Evolutionary conservation across 2,113 vertebrate genomes (phyloP).

Genomic region (Chloropsis hardwickii): DNA sequence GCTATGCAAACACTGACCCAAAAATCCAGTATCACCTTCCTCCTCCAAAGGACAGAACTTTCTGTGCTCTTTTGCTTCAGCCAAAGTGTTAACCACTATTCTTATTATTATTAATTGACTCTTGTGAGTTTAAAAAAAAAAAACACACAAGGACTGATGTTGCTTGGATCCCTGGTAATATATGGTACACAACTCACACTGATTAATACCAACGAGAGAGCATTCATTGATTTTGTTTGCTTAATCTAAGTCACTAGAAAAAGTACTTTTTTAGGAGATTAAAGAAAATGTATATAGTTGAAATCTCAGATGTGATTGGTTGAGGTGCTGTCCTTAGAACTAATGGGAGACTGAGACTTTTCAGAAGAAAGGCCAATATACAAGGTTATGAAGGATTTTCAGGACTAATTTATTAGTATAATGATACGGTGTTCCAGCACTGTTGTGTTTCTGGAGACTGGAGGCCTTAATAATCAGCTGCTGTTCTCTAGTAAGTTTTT

Average conservation of each 20-base stretch:
- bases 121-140: background rate
- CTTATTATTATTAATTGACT: background rate
- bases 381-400: background rate
- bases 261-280: background rate
- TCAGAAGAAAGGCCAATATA: background rate
- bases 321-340: background rate
- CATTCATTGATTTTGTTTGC: background rate
- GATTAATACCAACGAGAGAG: background rate
- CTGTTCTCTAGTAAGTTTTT: background rate
- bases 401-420: background rate
- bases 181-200: background rate
- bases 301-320: background rate
- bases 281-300: background rate
- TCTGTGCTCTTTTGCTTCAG: background rate
- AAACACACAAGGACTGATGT: background rate
- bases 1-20: slow-evolving; percentile 1
- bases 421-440: fast-evolving
- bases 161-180: background rate
- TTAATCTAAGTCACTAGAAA: background rate
- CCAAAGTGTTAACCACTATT: background rate
- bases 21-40: background rate
- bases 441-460: background rate
- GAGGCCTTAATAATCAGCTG: background rate
- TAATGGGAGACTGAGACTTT: background rate
- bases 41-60: background rate